Percentiles rank a stretch among this genome's conserved stretches.
Evolutionary conservation across 1,140 invertebrate species (phyloP).

Genomic region (Euura lappo): DNA sequence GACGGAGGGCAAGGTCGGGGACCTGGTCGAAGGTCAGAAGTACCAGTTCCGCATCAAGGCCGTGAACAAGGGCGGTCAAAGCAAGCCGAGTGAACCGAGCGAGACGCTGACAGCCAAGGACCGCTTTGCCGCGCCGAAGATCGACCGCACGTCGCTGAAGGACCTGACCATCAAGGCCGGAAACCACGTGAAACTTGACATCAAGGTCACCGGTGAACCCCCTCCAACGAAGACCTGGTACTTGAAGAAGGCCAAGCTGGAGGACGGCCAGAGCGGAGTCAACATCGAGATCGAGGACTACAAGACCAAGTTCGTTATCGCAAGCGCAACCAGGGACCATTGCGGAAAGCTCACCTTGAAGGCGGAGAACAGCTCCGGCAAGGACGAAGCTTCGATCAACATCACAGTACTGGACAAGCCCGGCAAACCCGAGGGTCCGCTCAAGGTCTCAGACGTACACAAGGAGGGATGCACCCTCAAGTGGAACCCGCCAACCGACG

Average conservation of each 20-base stretch:
- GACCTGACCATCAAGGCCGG: constrained; percentile 88
- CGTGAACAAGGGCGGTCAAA: constrained; percentile 92
- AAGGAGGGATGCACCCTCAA: constrained; percentile 92
- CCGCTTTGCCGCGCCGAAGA: constrained; percentile 87
- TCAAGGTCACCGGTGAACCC: constrained; percentile 90
- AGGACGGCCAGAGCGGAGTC: constrained; percentile 68
- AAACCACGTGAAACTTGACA: constrained; percentile 82
- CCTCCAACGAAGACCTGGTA: constrained; percentile 86
- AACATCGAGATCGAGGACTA: constrained; percentile 86
- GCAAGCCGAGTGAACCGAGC: constrained; percentile 87
- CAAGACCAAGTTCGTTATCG: constrained; percentile 80
- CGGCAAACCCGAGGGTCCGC: constrained; percentile 87
- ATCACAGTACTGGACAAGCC: constrained; percentile 89
- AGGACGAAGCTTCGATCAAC: constrained; percentile 89
- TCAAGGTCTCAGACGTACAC: constrained; percentile 90
- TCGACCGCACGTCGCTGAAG: constrained; percentile 87
- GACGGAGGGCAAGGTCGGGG: constrained; percentile 83
- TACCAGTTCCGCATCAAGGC: constrained; percentile 97
- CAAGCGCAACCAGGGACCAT: constrained; percentile 77
- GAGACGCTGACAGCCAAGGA: constrained; percentile 86
- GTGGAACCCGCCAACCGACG: constrained; percentile 92
- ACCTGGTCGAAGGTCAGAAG: constrained; percentile 92
- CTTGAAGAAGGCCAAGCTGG: constrained; percentile 75
- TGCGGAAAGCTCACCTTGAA: constrained; percentile 87
- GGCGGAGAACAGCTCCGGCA: constrained; percentile 90